Percentiles rank a stretch among this genome's conserved stretches.
Conservation (phyloP, 2,888 invertebrate species). For the Trisateles emortualis region DNA sequence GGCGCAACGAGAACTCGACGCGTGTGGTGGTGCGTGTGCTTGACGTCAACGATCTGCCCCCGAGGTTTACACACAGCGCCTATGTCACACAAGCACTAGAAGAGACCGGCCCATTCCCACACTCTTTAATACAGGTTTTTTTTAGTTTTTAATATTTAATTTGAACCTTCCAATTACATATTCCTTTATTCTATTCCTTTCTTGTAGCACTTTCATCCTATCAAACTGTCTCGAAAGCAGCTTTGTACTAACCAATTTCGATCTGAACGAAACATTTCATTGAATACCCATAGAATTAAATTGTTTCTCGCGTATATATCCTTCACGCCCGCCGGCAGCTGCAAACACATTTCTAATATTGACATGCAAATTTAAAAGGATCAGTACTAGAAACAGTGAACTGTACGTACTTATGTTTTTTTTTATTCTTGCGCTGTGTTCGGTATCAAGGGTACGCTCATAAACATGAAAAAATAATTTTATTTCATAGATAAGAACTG, state of each 20-base stretch:
- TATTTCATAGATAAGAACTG: constrained; percentile 45
- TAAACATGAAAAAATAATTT: constrained; percentile 35
- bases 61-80: constrained; percentile 90
- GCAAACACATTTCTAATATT: constrained; percentile 33
- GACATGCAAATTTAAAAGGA: constrained; percentile 32
- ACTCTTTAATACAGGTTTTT: constrained; percentile 90
- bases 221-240: constrained; percentile 14
- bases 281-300: constrained; percentile 22
- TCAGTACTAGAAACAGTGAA: constrained; percentile 25
- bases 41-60: constrained; percentile 96
- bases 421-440: constrained; percentile 19
- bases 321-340: constrained; percentile 17
- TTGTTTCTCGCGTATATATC: constrained; percentile 21
- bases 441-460: constrained; percentile 10
- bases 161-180: constrained; percentile 15
- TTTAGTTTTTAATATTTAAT: constrained; percentile 53
- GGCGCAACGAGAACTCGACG: constrained; percentile 95
- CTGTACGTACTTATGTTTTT: constrained; percentile 22
- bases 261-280: constrained; percentile 12
- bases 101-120: constrained; percentile 91
- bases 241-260: constrained; percentile 12
- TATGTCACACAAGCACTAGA: constrained; percentile 92
- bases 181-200: constrained; percentile 11
- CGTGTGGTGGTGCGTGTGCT: constrained; percentile 93
- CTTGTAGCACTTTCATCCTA: background rate